phyloP scores from a whole-genome alignment of 2,113 vertebrate species.

The Nycticorax nycticorax region DNA sequence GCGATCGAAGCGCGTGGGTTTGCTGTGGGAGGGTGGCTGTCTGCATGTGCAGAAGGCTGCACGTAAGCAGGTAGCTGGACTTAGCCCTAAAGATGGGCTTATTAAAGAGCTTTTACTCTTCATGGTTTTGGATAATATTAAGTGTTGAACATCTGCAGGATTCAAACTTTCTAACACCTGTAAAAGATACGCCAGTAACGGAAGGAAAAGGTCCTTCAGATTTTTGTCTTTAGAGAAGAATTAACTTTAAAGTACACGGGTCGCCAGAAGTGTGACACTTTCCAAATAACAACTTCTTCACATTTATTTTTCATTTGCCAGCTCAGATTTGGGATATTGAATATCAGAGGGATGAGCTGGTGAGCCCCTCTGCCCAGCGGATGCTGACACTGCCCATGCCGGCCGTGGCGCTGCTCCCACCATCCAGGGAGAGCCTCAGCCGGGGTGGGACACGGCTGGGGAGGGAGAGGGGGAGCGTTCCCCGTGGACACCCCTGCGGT shows the following conservation, averaged over 20 bases:
- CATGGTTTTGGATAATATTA: rapidly evolving
- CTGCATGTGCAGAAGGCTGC: rapidly evolving
- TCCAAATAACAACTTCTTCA: rapidly evolving
- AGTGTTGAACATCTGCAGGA: not conserved
- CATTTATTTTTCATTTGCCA: rapidly evolving
- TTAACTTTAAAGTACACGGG: rapidly evolving
- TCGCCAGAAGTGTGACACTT: rapidly evolving
- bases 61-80: not conserved
- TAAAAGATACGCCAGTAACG: rapidly evolving
- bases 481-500: rapidly evolving
- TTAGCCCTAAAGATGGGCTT: not conserved
- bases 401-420: rapidly evolving
- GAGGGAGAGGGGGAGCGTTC: not conserved
- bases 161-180: not conserved
- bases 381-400: rapidly evolving
- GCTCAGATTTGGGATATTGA: rapidly evolving
- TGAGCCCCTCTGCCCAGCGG: rapidly evolving
- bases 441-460: rapidly evolving
- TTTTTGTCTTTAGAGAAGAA: not conserved
- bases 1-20: rapidly evolving
- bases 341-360: rapidly evolving
- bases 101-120: not conserved
- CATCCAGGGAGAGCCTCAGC: rapidly evolving
- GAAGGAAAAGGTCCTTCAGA: not conserved
- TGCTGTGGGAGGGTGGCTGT: not conserved